Base-by-base conservation (phyloP, 2,113 vertebrate genomes). In the Calidris pugnax region DNA sequence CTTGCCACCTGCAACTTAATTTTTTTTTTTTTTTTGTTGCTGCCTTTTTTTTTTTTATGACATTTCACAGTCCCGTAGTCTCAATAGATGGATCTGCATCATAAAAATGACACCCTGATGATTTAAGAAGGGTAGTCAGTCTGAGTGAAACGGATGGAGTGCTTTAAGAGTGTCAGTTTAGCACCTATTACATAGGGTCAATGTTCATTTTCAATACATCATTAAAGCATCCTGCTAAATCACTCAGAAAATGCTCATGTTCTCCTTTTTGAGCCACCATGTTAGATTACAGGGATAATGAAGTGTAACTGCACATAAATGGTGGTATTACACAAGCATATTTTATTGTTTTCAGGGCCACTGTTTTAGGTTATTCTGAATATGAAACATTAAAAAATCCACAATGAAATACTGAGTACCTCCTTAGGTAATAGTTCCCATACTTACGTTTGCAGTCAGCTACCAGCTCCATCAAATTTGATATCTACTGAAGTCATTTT, bases 161-260 rank as follows among this genome's bases (percentile, higher is more conserved):
- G 94, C 97, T 98, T 98, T 96, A 91, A 97, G 97, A 97, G 97
- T 95, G 93, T 95, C 97, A 51, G 96, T 97, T 98, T 98, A 97
- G 96, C 93, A 94, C 97, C 97, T 98, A 96, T 98, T 98, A 98
- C 97, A 96, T 96, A 94, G 95, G 97, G 98, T 98, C 98, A 98
- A 39, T 97, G 96, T 98, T 98, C 98, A 96, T 98, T 97, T 96
- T 97, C 97, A 97, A 94, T 97, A 90, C 96, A 96, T 97, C 97
- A 97, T 98, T 98, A 98, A 97, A 96, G 94, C 97, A 94, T 95
- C 96, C 96, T 92, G 97, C 94, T 97, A 98, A 98, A 97, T 98
- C 97, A 89, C 81, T 96, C 72, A 74, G 95, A 98, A 98, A 97
- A 95, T 48, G 90, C 89, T 97, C 86, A 1, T 35, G 66, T 80